Evolutionary conservation across 1,140 invertebrate species (phyloP).

Genomic region (Mylabris phalerata): DNA sequence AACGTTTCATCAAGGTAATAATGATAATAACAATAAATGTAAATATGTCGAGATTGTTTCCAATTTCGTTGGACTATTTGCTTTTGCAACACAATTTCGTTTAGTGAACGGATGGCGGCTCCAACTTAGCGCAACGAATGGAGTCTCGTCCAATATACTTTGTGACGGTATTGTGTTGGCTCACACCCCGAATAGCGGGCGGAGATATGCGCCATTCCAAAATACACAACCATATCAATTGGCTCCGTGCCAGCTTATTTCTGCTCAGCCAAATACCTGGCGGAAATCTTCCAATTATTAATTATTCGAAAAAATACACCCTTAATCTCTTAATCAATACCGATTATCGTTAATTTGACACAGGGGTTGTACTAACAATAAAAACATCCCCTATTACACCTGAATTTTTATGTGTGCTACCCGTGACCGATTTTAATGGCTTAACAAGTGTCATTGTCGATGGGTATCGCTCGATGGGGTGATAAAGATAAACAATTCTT

Average conservation of each 20-base stretch:
- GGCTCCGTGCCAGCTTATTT: slow-evolving; percentile 13
- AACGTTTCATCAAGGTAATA: slow-evolving; percentile 40
- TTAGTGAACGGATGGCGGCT: slow-evolving; percentile 21
- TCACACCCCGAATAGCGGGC: slow-evolving; percentile 29
- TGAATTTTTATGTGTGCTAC: slow-evolving; percentile 27
- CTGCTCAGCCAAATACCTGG: background rate
- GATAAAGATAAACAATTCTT: too few relatives aligned
- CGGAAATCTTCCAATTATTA: background rate
- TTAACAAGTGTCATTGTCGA: slow-evolving; percentile 27
- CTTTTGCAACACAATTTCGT: background rate
- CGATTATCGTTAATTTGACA: too few relatives aligned
- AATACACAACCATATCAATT: slow-evolving; percentile 20
- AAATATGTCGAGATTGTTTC: background rate
- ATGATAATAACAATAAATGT: background rate
- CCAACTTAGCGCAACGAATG: slow-evolving; percentile 28
- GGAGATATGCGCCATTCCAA: slow-evolving; percentile 31
- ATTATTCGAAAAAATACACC: slow-evolving; percentile 24
- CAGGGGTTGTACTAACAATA: too few relatives aligned
- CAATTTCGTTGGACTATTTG: background rate
- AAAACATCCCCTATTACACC: slow-evolving; percentile 22
- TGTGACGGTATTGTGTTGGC: slow-evolving; percentile 23
- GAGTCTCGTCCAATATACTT: slow-evolving; percentile 33
- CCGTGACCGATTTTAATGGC: slow-evolving; percentile 32
- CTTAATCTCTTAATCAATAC: background rate
- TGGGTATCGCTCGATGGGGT: background rate